These are phyloP conservation scores for Karalla daura DNA, from an alignment of 2,797 vertebrate genomes.

Conservation along the genomic window DNA sequence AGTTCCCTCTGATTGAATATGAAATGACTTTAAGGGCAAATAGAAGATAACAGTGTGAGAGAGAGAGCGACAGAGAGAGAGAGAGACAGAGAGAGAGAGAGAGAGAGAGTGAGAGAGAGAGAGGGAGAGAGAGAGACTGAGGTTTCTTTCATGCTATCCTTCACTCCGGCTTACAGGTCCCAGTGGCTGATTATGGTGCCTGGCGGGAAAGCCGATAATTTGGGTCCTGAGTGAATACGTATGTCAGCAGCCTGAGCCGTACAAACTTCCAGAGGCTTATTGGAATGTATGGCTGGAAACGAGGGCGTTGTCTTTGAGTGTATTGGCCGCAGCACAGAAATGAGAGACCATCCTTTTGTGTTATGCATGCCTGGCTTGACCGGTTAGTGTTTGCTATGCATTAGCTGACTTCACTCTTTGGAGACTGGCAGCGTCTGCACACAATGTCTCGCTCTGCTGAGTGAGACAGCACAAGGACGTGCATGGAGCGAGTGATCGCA, in stretches of 20 bases:
- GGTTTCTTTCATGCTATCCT: slow-evolving; percentile 57
- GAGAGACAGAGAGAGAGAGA: slow-evolving; percentile 19
- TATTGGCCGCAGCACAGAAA: slow-evolving; percentile 43
- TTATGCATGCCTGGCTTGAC: slow-evolving; percentile 64
- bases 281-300: slow-evolving; percentile 62
- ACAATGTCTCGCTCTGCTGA: slow-evolving; percentile 69
- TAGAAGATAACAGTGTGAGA: slow-evolving; percentile 45
- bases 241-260: slow-evolving; percentile 64
- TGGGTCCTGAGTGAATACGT: slow-evolving; percentile 63
- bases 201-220: slow-evolving; percentile 66
- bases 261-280: slow-evolving; percentile 61
- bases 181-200: slow-evolving; percentile 63
- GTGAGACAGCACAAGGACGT: slow-evolving; percentile 62
- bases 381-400: slow-evolving; percentile 75
- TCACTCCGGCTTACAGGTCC: slow-evolving; percentile 62
- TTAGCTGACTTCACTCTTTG: slow-evolving; percentile 65
- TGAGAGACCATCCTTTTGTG: slow-evolving; percentile 54
- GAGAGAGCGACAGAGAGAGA: slow-evolving; percentile 34
- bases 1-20: slow-evolving; percentile 63
- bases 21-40: slow-evolving; percentile 71
- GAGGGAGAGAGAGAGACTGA: slow-evolving; percentile 30
- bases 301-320: slow-evolving; percentile 43
- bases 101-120: slow-evolving; percentile 29
- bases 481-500: slow-evolving; percentile 28
- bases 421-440: slow-evolving; percentile 67